Base-by-base conservation (phyloP, 2,888 invertebrate species). In the Nineta flava region DNA sequence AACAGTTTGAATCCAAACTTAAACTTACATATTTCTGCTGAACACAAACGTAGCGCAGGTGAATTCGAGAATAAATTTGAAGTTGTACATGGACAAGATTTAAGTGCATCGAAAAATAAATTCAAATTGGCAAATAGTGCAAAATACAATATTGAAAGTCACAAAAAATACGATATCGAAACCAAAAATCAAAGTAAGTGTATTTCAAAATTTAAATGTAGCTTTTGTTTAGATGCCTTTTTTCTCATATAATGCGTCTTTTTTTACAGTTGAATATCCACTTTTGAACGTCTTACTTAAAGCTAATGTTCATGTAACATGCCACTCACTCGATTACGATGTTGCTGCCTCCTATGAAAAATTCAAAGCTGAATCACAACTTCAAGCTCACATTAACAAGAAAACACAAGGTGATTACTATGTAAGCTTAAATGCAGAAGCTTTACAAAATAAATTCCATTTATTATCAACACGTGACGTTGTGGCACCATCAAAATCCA, bases 71-170 rank as follows among this genome's bases (percentile, higher is more conserved):
- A 75, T 54, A 72, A 73, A 45, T 56, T 79, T 2, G 68, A 75
- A 38, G 57, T 84, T 9, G 64, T 73, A 17, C 81, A 83, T 58
- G 81, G 82, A 1, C 64, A 69, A 1, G 81, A 83, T 56, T 67
- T 77, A 9, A 69, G 72, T 10, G 74, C 75, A 34, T 66, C 73
- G 40, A 65, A 66, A 19, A 75, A 78, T 54, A 71, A 74, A 13
- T 57, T 83, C 1, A 70, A 72, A 1, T 48, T 80, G 4, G 63
- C 62, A 46, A 71, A 73, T 52, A 61, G 66, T 42, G 58, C 67
- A 35, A 72, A 71, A 51, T 65, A 66, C 53, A 62, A 67, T 55
- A 60, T 59, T 42, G 62, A 65, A 40, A 60, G 62, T 1, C 55
- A 62, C 0, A 60, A 68, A 1, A 68, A 73, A 35, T 74, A 69